Conservation (phyloP, 2,888 invertebrate genomes). For the Thyatira batis region DNA sequence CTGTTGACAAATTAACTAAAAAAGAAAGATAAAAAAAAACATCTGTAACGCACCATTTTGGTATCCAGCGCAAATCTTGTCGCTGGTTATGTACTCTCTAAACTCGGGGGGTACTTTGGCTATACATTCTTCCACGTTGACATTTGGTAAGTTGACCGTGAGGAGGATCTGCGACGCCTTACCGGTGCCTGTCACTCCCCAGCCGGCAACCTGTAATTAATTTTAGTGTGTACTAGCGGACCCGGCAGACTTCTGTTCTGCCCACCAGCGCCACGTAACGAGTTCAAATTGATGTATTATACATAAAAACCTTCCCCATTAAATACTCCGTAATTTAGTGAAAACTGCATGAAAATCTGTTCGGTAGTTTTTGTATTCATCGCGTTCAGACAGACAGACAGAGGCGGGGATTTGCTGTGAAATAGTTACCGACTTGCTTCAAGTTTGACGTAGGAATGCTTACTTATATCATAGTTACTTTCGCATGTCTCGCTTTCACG, state of each 20-base stretch:
- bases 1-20: not conserved
- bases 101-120: slow-evolving; percentile 30
- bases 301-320: not conserved
- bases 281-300: not conserved
- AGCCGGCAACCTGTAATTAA: slow-evolving; percentile 46
- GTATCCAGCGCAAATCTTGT: slow-evolving; percentile 56
- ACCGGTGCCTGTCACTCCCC: slow-evolving; percentile 45
- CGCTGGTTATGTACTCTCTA: slow-evolving; percentile 45
- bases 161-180: slow-evolving; percentile 36
- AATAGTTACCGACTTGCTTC: too few species aligned
- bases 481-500: too few species aligned
- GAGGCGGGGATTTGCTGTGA: too few species aligned
- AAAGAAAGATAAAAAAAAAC: not conserved
- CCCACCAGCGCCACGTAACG: not conserved
- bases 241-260: too few species aligned
- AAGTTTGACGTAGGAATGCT: too few species aligned
- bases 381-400: too few species aligned
- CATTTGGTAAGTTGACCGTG: slow-evolving; percentile 46
- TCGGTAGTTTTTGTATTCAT: too few species aligned
- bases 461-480: too few species aligned
- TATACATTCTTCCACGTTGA: slow-evolving; percentile 38
- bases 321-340: too few species aligned
- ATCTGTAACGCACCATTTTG: slow-evolving; percentile 33
- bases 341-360: too few species aligned
- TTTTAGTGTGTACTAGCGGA: too few species aligned